Base-by-base conservation (phyloP, 2,888 invertebrate species). In the Patella depressa region DNA sequence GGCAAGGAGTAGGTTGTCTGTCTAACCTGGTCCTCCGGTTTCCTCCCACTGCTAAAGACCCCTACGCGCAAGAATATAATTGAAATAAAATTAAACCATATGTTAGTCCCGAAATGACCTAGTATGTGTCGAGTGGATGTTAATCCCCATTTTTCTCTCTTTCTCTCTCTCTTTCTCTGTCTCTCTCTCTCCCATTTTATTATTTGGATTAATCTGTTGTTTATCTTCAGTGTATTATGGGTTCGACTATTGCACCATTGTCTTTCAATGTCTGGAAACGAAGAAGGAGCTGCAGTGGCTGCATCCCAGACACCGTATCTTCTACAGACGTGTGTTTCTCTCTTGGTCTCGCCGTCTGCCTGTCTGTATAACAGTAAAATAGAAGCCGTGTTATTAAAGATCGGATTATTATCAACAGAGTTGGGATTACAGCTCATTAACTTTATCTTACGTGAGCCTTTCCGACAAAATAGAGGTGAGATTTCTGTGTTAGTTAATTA, bases 171-270 rank as follows among this genome's bases (percentile, higher is more conserved):
- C 24, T 24, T 1, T 24, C 24, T 24, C 24, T 24, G n/a, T 24
- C 24, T 24, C 24, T 24, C 24, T 24, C 24, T 24, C 24, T 24
- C 24, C 1, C 24, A 24, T 24, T 45, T 7, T 1, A 29, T 24
- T 65, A 65, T 65, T 74, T 74, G n/a, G 24, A 14, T 72, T 7
- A 17, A 17, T 15, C 70, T 70, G 57, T 72, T 79, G 74, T 72
- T 71, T 74, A 57, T 59, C 80, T 74, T 24, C 87, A 95, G 96
- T 90, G 94, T 96, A 89, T 96, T 96, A 80, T 97, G 97, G 97
- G 93, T 97, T 82, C 93, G 95, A 81, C 94, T 97, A 81, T 93
- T 97, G 71, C 95, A 96, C 84, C 95, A 95, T 87, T 96, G 96
- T 88, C 24, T 65, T 11, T 24, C 19, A 24, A 94, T 96, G 81